Base-by-base conservation (phyloP, 2,113 vertebrate genomes). In the Rhinoptilus africanus region DNA sequence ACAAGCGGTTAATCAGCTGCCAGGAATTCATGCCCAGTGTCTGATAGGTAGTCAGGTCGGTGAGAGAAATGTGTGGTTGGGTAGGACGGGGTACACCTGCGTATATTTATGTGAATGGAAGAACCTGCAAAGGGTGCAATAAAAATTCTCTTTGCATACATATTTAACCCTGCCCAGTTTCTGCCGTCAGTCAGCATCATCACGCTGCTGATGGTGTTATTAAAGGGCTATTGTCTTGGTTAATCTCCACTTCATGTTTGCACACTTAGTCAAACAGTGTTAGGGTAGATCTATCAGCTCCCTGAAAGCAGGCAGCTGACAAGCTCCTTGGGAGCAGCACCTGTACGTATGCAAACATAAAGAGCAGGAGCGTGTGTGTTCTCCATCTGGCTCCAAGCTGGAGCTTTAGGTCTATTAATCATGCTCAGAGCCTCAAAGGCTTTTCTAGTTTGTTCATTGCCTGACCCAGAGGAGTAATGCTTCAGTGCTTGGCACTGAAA, bases 351-450 rank as follows among this genome's bases (percentile, higher is more conserved):
- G 27, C 51, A 89, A 91, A 91, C 57, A 37, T 34, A 75, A 86
- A 57, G 41, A 75, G n/a, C 8, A 76, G 45, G 50, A 85, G 22
- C 1, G 3, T 75, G 19, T 47, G 24, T 35, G 12, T 69, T 89
- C 80, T 91, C 80, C 74, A 43, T 76, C 73, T 87, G 91, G 32
- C 62, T 93, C n/a, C 73, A 85, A 72, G 50, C 21, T 89, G 57
- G 57, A 88, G 57, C 37, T 89, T 90, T 69, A 66, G 41, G 57
- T 91, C 60, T 93, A 73, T 94, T 96, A 97, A 92, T 95, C 91
- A 87, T 45, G 16, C 53, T 89, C 48, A 66, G 48, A 35, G n/a
- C 32, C 69, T 79, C 76, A 73, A 85, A 93, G 69, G 62, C 37
- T 95, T 95, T 95, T 93, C 53, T 68, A 72, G 20, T 39, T 73